Evolutionary conservation across 2,113 vertebrate species (phyloP).

Genomic region (Hiodon tergisus): DNA sequence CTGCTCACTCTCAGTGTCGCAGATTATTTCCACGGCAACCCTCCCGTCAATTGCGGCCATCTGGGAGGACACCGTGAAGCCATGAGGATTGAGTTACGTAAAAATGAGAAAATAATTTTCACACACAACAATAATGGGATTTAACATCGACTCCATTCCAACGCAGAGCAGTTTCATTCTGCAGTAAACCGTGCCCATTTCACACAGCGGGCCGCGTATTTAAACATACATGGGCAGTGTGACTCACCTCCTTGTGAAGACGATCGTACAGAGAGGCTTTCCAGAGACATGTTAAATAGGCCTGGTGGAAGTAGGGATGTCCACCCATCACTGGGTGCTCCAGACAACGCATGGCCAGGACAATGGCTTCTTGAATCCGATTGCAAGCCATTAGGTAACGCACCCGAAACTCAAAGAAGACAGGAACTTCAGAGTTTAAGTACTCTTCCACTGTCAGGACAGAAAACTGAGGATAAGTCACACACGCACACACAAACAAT

Average conservation of each 20-base stretch:
- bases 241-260: conserved; percentile 76
- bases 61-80: conserved; percentile 32
- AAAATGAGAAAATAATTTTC: no score
- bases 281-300: conserved; percentile 87
- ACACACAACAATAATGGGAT: no score
- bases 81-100: background rate
- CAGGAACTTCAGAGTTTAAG: conserved; percentile 84
- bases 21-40: conserved; percentile 94
- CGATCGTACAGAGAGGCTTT: conserved; percentile 78
- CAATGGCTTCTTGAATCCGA: conserved; percentile 80
- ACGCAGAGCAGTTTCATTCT: background rate
- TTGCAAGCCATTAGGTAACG: conserved; percentile 89
- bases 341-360: conserved; percentile 85
- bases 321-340: conserved; percentile 77
- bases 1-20: conserved; percentile 89
- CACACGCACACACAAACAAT: background rate
- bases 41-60: conserved; percentile 86
- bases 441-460: conserved; percentile 74
- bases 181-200: background rate
- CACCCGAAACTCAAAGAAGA: conserved; percentile 90
- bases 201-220: background rate
- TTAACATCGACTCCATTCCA: no score
- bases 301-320: conserved; percentile 92
- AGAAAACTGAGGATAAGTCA: background rate
- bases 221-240: background rate